Evolutionary conservation across 2,797 vertebrate genomes (phyloP), one percentile per base, ranked within the genome.

Genomic region (Cryptoblepharus egeriae): DNA sequence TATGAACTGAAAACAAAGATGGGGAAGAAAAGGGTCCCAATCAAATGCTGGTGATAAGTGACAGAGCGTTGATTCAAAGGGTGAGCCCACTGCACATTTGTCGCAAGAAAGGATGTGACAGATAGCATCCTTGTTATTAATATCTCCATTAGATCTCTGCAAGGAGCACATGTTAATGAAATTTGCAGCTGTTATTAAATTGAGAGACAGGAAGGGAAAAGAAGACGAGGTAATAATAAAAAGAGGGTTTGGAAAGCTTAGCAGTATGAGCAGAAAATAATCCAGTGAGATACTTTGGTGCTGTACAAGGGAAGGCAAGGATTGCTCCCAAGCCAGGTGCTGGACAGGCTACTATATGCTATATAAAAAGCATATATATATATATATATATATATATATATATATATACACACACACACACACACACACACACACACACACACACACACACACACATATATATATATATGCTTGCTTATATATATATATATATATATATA

Each of bases 51-150:
- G 84, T 68, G 12, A 35, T 65, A 87, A 90, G 84, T 67, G 28
- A 73, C 65, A 91, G 79, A 4, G 26, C 79, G 83, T 20, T 84
- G 73, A 70, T 88, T 78, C 75, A 83, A 89, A 81, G 58, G 72
- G 11, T 73, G 37, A 15, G 16, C 63, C 28, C 39, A 3, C 55
- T 64, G 28, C 13, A 3, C 3, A 10, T 9, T 72, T 77, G 26
- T 58, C 42, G 35, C 26, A 55, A 0, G 0, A n/a, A 77, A 89
- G 61, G 0, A 0, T 0, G 72, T 88, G 81, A 71, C 11, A 84
- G 69, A 15, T 71, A 49, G 6, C 30, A 13, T n/a, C 20, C 71
- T 68, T 22, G 30, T 67, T 74, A 69, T 75, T 64, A 39, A 64
- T 87, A 28, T 79, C 32, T 81, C 77, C 42, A 79, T 81, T 83